These are phyloP conservation scores for Plumapathes pennacea DNA, from an alignment of 92 coral and sea anemone species.

Conservation along the genomic window DNA sequence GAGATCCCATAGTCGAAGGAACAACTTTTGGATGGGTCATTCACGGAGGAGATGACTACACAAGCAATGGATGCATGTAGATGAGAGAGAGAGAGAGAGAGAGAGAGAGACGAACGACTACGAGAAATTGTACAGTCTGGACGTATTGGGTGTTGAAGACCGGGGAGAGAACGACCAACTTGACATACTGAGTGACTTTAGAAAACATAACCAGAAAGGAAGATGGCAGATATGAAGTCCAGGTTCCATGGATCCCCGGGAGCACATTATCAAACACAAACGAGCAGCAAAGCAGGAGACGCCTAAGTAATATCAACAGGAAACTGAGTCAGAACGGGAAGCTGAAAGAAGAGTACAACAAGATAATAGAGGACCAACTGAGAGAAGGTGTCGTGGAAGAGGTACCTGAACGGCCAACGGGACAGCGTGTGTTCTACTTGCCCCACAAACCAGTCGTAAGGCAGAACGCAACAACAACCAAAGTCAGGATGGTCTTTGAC, in stretches of 20 bases:
- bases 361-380: slow-evolving; percentile 30
- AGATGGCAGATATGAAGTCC: slow-evolving; percentile 50
- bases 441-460: slow-evolving; percentile 57
- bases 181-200: slow-evolving; percentile 29
- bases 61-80: slow-evolving; percentile 9
- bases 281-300: slow-evolving; percentile 44
- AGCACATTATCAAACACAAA: slow-evolving; percentile 43
- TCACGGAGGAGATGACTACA: slow-evolving; percentile 21
- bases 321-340: slow-evolving; percentile 18
- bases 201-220: slow-evolving; percentile 20
- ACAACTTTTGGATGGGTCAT: slow-evolving; percentile 55
- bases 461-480: slow-evolving; percentile 40
- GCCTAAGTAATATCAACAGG: slow-evolving; percentile 29
- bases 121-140: slow-evolving; percentile 30
- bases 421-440: slow-evolving; percentile 46
- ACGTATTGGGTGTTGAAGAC: slow-evolving; percentile 18
- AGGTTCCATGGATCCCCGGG: slow-evolving; percentile 67
- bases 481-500: slow-evolving; percentile 47
- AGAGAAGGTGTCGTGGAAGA: slow-evolving; percentile 46
- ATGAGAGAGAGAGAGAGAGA: too few relatives aligned
- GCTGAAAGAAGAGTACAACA: slow-evolving; percentile 19
- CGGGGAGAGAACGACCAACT: slow-evolving; percentile 41
- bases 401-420: slow-evolving; percentile 40
- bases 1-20: slow-evolving; percentile 41
- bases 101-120: slow-evolving; percentile 42